A percentile compares a stretch with the other conserved stretches of the same genome.
Evolutionary conservation across 2,888 invertebrate species (phyloP).

Genomic region (Sericinus montela): DNA sequence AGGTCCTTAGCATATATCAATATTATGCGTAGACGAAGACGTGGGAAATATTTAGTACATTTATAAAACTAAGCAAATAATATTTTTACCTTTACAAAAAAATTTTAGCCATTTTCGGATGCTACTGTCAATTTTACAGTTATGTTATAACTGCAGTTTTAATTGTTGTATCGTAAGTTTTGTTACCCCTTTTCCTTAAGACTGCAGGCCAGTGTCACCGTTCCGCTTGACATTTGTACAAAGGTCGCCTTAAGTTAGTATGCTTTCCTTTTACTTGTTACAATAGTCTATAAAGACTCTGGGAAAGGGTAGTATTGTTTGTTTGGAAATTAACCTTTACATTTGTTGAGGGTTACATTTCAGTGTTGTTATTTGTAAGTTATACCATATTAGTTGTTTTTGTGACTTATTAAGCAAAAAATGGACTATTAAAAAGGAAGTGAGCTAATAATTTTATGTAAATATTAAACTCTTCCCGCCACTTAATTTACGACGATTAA

Average conservation of each 20-base stretch:
- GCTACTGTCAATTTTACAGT: too few relatives aligned
- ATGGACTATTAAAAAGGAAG: too few relatives aligned
- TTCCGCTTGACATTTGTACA: conserved; percentile 72
- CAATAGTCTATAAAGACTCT: conserved; percentile 54
- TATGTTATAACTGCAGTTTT: too few relatives aligned
- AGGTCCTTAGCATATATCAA: too few relatives aligned
- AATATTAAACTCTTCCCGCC: neutral
- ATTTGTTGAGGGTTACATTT: conserved; percentile 34
- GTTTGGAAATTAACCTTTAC: conserved; percentile 59
- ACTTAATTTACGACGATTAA: too few relatives aligned
- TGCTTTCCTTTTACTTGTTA: conserved; percentile 68
- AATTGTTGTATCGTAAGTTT: conserved; percentile 28
- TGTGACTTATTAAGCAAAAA: too few relatives aligned
- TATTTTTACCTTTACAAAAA: conserved; percentile 52
- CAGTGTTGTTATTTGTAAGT: conserved; percentile 28
- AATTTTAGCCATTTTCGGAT: conserved; percentile 22
- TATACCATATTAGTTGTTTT: neutral
- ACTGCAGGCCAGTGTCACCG: conserved; percentile 57
- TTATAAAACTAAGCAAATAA: too few relatives aligned
- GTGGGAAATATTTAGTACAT: conserved; percentile 41
- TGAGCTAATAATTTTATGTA: neutral
- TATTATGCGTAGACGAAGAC: too few relatives aligned
- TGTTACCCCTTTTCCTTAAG: conserved; percentile 75
- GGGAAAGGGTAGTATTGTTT: conserved; percentile 68
- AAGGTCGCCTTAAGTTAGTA: conserved; percentile 68